These are phyloP conservation scores for Lepidurus apus DNA, from an alignment of 1,140 invertebrate genomes.

Conservation along the genomic window DNA sequence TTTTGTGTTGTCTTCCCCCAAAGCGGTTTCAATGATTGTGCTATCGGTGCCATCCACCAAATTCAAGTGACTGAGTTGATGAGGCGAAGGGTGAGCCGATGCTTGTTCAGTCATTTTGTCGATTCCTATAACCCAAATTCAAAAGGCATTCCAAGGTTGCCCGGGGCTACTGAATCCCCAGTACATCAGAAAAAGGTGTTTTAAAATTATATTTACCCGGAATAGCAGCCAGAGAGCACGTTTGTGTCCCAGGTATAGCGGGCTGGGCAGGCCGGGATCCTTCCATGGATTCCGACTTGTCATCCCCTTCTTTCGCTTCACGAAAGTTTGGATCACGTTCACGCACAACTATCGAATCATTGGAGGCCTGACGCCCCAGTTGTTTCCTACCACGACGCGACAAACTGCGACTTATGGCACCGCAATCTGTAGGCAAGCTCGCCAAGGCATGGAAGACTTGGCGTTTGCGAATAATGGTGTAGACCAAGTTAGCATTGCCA, in stretches of 20 bases:
- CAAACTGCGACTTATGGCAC: conserved; percentile 77
- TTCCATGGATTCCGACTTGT: conserved; percentile 60
- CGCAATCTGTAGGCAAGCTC: conserved; percentile 88
- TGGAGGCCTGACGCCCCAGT: conserved; percentile 37
- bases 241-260: conserved; percentile 82
- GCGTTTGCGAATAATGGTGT: conserved; percentile 96
- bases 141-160: not conserved
- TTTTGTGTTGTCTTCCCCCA: conserved; percentile 14
- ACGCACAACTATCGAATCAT: conserved; percentile 35
- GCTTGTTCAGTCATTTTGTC: conserved; percentile 93
- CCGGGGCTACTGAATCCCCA: not conserved
- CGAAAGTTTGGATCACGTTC: not conserved
- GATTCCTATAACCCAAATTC: conserved; percentile 55
- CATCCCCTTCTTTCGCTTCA: conserved; percentile 41
- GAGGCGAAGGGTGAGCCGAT: conserved; percentile 66
- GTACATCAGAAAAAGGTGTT: conserved; percentile 13
- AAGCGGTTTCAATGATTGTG: conserved; percentile 24
- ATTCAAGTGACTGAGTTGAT: conserved; percentile 43
- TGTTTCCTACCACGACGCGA: conserved; percentile 56
- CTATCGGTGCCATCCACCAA: conserved; percentile 29
- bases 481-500: conserved; percentile 96
- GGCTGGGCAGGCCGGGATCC: conserved; percentile 73
- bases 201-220: conserved; percentile 53
- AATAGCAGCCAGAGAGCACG: conserved; percentile 80
- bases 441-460: conserved; percentile 95